Conservation (phyloP, 2,113 vertebrate species). For the Tetrax tetrax region DNA sequence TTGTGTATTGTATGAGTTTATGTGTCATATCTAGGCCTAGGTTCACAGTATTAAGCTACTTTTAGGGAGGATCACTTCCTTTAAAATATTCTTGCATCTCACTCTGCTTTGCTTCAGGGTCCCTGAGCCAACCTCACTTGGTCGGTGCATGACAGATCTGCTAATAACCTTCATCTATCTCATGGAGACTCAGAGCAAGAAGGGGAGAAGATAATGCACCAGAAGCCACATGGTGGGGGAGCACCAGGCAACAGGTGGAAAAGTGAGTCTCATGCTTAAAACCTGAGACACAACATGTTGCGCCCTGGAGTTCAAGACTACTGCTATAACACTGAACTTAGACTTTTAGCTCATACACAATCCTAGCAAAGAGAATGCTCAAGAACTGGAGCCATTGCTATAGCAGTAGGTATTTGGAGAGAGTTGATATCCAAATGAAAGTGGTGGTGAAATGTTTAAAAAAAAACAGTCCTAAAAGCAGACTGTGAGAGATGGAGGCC, state of each 20-base stretch:
- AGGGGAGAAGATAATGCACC: neutral
- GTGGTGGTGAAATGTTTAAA: neutral
- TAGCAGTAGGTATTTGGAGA: neutral
- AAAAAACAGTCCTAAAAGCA: neutral
- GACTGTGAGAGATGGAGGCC: neutral
- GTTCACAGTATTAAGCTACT: neutral
- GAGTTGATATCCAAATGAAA: neutral
- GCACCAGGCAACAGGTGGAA: neutral
- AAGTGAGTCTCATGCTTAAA: neutral
- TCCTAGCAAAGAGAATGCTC: neutral
- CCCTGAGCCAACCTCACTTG: neutral
- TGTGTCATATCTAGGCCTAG: neutral
- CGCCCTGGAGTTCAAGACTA: neutral
- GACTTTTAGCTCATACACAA: neutral
- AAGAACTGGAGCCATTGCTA: neutral
- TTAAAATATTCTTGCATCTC: neutral
- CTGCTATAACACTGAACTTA: neutral
- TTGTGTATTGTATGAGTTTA: neutral
- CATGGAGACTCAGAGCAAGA: neutral
- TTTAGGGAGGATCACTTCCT: neutral
- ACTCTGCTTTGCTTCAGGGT: neutral
- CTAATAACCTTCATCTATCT: neutral
- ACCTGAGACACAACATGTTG: neutral
- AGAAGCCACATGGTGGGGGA: neutral
- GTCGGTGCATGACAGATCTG: neutral